A percentile compares a stretch with the other conserved stretches of the same genome.
Conservation (phyloP, 2,888 invertebrate species). For the Cantharis flavilabris region DNA sequence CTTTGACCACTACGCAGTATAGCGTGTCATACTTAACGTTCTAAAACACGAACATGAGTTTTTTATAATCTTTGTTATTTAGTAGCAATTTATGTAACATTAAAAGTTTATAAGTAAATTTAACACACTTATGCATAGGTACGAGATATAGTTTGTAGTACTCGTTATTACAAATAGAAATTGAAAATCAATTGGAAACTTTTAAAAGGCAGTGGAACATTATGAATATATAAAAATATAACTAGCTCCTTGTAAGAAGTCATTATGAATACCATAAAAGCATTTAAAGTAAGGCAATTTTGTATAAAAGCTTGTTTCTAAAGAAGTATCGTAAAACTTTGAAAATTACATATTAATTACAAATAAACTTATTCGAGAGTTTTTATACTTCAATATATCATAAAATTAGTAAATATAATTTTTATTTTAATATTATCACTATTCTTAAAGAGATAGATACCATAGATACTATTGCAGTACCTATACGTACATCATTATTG, state of each 20-base stretch:
- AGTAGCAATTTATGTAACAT: background rate
- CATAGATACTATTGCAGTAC: too few species aligned
- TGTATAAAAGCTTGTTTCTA: background rate
- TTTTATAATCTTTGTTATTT: background rate
- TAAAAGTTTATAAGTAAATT: background rate
- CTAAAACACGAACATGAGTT: slow-evolving; percentile 2
- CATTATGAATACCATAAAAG: background rate
- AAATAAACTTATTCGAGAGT: background rate
- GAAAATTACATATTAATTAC: background rate
- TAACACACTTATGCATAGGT: background rate
- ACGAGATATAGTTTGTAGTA: background rate
- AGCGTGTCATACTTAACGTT: slow-evolving; percentile 4
- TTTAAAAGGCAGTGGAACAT: background rate
- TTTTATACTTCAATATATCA: background rate
- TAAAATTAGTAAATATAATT: background rate
- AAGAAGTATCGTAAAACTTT: background rate
- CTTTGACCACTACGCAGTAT: background rate
- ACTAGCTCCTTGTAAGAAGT: background rate
- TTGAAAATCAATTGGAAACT: background rate
- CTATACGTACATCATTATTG: too few species aligned
- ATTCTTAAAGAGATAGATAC: background rate
- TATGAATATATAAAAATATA: background rate
- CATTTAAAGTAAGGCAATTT: background rate
- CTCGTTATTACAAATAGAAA: background rate
- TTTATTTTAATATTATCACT: background rate